Conservation (phyloP, 2,113 vertebrate genomes). For the Pica pica region DNA sequence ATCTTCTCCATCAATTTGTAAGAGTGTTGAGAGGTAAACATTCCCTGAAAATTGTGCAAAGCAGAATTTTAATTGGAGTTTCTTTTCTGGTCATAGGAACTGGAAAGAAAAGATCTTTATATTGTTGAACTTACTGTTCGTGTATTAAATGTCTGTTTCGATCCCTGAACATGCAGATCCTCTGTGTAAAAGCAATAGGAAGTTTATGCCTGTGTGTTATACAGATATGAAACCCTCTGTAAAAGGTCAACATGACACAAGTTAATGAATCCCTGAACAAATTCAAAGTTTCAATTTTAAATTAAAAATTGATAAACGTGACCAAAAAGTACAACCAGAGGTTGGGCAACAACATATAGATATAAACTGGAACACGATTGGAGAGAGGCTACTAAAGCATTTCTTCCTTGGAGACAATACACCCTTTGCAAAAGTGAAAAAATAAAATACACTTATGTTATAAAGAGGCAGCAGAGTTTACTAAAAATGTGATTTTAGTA, state of each 20-base stretch:
- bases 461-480: not conserved
- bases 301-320: not conserved
- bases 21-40: not conserved
- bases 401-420: not conserved
- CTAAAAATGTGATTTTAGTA: not conserved
- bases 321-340: not conserved
- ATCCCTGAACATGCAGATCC: not conserved
- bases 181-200: not conserved
- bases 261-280: not conserved
- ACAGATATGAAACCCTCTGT: not conserved
- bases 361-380: not conserved
- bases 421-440: not conserved
- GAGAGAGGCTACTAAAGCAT: not conserved
- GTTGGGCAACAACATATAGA: accelerated
- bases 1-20: not conserved
- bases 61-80: not conserved
- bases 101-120: not conserved
- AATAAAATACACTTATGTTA: accelerated
- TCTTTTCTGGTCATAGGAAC: not conserved
- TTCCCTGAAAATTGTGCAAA: not conserved
- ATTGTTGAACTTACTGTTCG: not conserved
- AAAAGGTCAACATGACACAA: not conserved
- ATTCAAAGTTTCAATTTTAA: not conserved
- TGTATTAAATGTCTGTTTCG: not conserved
- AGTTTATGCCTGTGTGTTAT: not conserved